Percentiles rank a stretch among this genome's conserved stretches.
phyloP scores from a whole-genome alignment of 2,797 vertebrate genomes.

The Tympanoctomys barrerae region DNA sequence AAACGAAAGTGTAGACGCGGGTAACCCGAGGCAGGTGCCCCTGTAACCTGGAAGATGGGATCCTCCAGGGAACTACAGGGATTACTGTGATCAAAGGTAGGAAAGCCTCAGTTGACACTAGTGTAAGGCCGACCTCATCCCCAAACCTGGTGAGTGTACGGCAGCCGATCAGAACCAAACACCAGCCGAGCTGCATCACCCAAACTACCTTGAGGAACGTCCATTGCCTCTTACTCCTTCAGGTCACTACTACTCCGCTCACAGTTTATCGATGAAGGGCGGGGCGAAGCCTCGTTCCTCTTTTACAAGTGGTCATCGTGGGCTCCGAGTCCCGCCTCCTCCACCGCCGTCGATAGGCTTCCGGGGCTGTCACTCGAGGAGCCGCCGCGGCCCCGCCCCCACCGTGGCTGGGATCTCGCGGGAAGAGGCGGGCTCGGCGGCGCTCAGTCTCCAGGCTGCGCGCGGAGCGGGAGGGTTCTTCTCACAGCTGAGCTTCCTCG shows the following conservation, averaged over 20 bases:
- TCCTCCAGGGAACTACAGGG: background rate
- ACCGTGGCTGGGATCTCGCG: conserved; percentile 81
- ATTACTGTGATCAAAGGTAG: conserved; percentile 15
- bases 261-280: conserved; percentile 28
- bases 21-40: background rate
- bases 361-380: conserved; percentile 42
- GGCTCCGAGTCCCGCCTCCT: conserved; percentile 23
- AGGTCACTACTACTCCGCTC: background rate
- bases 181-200: background rate
- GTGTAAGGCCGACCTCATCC: background rate
- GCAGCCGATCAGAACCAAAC: background rate
- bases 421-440: conserved; percentile 80
- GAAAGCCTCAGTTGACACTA: background rate
- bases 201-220: accelerated
- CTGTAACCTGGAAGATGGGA: background rate
- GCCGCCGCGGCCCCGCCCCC: conserved; percentile 52
- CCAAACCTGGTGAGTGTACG: background rate
- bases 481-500: conserved; percentile 67
- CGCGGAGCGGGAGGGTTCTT: conserved; percentile 66
- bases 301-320: conserved; percentile 56
- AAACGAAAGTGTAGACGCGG: background rate
- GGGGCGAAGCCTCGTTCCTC: background rate
- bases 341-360: background rate
- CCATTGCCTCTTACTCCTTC: background rate
- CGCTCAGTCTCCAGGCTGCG: conserved; percentile 41